Conservation (phyloP, 2,797 vertebrate genomes). For the Carcharodon carcharias region DNA sequence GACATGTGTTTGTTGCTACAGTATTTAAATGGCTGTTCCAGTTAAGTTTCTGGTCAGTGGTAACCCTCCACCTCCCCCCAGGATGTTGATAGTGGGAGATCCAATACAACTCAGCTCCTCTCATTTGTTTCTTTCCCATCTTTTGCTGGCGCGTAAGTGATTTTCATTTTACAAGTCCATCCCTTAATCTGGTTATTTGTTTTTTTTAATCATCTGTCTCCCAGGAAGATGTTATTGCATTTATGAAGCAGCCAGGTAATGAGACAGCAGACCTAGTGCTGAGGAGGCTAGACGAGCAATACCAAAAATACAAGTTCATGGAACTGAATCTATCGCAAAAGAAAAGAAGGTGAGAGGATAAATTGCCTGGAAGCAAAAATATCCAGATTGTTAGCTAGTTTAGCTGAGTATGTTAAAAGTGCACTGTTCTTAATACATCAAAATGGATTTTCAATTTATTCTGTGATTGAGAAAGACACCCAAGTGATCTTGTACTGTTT, state of each 20-base stretch:
- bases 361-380: not conserved
- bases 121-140: not conserved
- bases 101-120: not conserved
- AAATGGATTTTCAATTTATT: not conserved
- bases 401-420: constrained; percentile 47
- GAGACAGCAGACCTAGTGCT: constrained; percentile 84
- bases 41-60: not conserved
- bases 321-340: constrained; percentile 95
- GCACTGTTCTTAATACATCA: constrained; percentile 36
- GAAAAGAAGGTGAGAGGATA: constrained; percentile 74
- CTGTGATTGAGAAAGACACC: not conserved
- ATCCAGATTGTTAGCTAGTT: not conserved
- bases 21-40: too few relatives aligned
- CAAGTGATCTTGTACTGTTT: not conserved
- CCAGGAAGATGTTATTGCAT: constrained; percentile 94
- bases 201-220: constrained; percentile 34
- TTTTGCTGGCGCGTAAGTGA: not conserved
- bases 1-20: too few relatives aligned
- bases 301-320: constrained; percentile 99
- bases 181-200: not conserved
- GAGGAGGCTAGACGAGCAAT: constrained; percentile 89
- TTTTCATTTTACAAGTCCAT: not conserved
- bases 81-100: not conserved
- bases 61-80: not conserved
- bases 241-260: constrained; percentile 92